Conservation (phyloP, 2,888 invertebrate species). For the Ligdia adustata region DNA sequence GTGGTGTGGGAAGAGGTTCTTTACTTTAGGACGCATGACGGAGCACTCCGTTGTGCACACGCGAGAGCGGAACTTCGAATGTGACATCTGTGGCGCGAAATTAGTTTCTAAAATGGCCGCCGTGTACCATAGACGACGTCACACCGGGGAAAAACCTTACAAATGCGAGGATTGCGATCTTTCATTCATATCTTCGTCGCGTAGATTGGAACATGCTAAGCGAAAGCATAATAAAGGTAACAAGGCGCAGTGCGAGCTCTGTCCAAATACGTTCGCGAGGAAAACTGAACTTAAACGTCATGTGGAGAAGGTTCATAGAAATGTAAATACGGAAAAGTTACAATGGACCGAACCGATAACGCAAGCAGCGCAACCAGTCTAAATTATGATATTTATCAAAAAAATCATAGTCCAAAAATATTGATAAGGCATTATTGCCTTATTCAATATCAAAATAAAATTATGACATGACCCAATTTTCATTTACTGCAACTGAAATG, state of each 20-base stretch:
- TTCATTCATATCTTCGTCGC: constrained; percentile 68
- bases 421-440: no score
- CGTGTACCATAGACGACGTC: constrained; percentile 72
- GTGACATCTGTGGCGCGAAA: constrained; percentile 78
- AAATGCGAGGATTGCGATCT: constrained; percentile 72
- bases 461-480: no score
- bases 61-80: constrained; percentile 76
- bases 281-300: constrained; percentile 64
- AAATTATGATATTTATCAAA: no score
- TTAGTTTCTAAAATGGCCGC: constrained; percentile 75
- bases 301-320: constrained; percentile 57
- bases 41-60: constrained; percentile 82
- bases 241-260: constrained; percentile 55
- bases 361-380: no score
- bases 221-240: constrained; percentile 66
- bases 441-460: no score
- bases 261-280: constrained; percentile 60
- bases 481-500: no score
- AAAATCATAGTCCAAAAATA: no score
- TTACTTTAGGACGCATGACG: constrained; percentile 74
- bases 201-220: constrained; percentile 71
- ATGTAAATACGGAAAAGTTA: no score
- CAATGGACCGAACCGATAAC: no score
- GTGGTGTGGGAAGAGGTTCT: constrained; percentile 79
- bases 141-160: constrained; percentile 76